phyloP scores from a whole-genome alignment of 1,140 invertebrate genomes.

The Drosophila busckii region DNA sequence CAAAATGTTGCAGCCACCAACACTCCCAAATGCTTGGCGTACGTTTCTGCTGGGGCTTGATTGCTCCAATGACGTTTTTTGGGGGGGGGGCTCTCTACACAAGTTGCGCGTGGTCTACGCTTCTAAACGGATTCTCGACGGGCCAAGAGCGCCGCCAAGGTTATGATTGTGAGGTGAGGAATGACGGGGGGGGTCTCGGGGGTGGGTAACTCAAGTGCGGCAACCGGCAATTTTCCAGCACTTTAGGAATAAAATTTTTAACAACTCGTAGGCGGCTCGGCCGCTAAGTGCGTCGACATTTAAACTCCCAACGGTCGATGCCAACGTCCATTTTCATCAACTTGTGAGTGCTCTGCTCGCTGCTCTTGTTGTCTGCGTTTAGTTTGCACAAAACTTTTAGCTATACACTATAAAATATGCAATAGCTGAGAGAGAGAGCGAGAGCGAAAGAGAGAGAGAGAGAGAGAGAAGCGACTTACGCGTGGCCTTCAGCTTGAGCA shows the following conservation, averaged over 20 bases:
- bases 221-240: constrained; percentile 65
- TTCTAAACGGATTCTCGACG: constrained; percentile 28
- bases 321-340: constrained; percentile 2
- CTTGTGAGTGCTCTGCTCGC: constrained; percentile 16
- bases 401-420: constrained; percentile 55
- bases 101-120: too few relatives aligned
- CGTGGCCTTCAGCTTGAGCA: too few relatives aligned
- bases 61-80: constrained; percentile 62
- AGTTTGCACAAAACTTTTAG: constrained; percentile 36
- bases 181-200: not conserved
- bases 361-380: constrained; percentile 12
- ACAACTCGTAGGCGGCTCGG: constrained; percentile 66
- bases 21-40: too few relatives aligned
- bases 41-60: too few relatives aligned
- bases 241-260: constrained; percentile 72
- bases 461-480: too few relatives aligned
- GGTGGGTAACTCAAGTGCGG: constrained; percentile 41
- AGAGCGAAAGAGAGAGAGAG: too few relatives aligned
- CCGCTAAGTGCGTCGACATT: constrained; percentile 68
- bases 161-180: not conserved
- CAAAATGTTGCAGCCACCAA: too few relatives aligned
- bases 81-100: not conserved
- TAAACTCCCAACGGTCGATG: constrained; percentile 52
- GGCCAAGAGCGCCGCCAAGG: constrained; percentile 14
- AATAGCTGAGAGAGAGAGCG: too few relatives aligned